Percentiles rank a stretch among this genome's conserved stretches.
phyloP scores from a whole-genome alignment of 2,888 invertebrate genomes.

The Carcina quercana region DNA sequence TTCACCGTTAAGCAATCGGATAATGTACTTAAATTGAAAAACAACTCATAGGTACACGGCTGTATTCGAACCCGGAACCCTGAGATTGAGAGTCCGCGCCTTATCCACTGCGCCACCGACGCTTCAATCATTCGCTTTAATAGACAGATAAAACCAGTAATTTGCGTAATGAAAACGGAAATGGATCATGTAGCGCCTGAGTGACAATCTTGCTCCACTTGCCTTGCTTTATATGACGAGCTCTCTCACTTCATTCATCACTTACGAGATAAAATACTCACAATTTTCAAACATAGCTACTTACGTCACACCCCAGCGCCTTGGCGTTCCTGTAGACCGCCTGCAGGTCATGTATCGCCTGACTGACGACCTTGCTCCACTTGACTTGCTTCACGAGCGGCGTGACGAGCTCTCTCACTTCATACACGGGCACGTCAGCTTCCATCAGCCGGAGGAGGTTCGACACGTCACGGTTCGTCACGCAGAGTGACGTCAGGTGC shows the following conservation, averaged over 20 bases:
- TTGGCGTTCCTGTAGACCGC: constrained; percentile 80
- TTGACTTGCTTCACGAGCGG: constrained; percentile 81
- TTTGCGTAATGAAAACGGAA: no score
- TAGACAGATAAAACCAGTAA: no score
- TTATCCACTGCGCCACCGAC: no score
- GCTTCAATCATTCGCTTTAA: no score
- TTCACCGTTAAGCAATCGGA: no score
- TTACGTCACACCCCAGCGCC: constrained; percentile 83
- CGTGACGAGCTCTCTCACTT: constrained; percentile 74
- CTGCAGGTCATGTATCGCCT: constrained; percentile 84
- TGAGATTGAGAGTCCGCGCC: no score
- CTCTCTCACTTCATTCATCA: constrained; percentile 74
- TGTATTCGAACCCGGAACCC: no score
- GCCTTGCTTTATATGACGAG: constrained; percentile 77
- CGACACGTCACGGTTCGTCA: constrained; percentile 79
- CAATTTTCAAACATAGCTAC: constrained; percentile 20
- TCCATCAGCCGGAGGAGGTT: constrained; percentile 79
- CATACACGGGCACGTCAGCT: constrained; percentile 73
- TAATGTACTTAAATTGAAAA: no score
- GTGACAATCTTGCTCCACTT: constrained; percentile 79
- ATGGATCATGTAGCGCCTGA: constrained; percentile 83
- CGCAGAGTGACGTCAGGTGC: constrained; percentile 78
- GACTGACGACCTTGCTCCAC: constrained; percentile 77
- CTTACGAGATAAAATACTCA: no score
- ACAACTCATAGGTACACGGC: no score